Evolutionary conservation across 2,797 vertebrate species (phyloP).

Genomic region (Avahi laniger): DNA sequence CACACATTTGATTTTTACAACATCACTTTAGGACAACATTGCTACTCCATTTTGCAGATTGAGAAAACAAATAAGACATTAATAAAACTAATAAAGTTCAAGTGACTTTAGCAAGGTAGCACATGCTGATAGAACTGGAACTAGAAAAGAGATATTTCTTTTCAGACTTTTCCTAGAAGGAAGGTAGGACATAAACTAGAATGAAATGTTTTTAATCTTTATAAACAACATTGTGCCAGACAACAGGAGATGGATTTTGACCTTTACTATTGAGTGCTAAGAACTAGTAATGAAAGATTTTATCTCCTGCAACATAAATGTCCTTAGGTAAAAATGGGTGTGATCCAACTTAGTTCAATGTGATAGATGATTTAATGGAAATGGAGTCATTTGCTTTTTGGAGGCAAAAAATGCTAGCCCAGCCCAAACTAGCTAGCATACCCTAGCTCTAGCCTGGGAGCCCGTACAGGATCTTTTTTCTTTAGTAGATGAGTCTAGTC

Average conservation of each 20-base stretch:
- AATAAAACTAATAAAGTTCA: conserved; percentile 25
- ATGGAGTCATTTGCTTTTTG: background rate
- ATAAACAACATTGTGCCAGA: conserved; percentile 1
- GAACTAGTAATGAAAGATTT: conserved; percentile 1
- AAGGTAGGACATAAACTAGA: conserved; percentile 1
- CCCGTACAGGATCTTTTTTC: background rate
- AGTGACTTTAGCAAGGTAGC: background rate
- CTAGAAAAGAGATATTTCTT: background rate
- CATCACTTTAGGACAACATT: background rate
- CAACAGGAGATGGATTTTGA: background rate
- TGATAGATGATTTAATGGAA: conserved; percentile 22
- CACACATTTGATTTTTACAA: background rate
- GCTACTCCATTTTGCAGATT: background rate
- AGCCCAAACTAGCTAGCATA: background rate
- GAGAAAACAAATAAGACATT: background rate
- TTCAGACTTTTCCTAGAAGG: background rate
- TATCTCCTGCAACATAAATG: background rate
- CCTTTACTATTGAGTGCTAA: background rate
- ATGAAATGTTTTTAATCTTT: conserved; percentile 15
- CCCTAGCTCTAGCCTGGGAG: background rate
- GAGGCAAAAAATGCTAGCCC: background rate
- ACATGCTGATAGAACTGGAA: background rate
- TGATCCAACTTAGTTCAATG: conserved; percentile 7
- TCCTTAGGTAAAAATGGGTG: background rate
- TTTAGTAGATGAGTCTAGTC: background rate